Conservation (phyloP, 2,888 invertebrate species). For the Acanthosepion pharaonis region DNA sequence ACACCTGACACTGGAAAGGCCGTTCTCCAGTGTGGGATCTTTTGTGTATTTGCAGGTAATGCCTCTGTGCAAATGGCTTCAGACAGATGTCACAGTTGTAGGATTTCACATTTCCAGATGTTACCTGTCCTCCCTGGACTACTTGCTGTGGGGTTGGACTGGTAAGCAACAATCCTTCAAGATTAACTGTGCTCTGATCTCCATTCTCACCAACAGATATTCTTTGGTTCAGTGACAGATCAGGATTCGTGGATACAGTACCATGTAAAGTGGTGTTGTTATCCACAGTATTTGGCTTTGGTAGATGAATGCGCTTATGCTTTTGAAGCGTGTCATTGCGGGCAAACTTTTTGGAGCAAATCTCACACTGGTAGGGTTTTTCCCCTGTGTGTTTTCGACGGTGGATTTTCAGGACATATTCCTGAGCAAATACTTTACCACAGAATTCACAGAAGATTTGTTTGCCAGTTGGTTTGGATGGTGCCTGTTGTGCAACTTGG, state of each 20-base stretch:
- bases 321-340: slow-evolving; percentile 13
- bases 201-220: slow-evolving; percentile 6
- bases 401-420: slow-evolving; percentile 36
- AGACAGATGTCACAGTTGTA: slow-evolving; percentile 41
- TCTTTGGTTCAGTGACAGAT: not conserved
- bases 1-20: slow-evolving; percentile 42
- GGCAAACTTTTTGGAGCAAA: slow-evolving; percentile 38
- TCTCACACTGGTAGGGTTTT: slow-evolving; percentile 42
- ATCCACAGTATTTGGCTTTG: not conserved
- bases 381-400: slow-evolving; percentile 37
- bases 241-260: not conserved
- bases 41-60: slow-evolving; percentile 42
- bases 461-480: not conserved
- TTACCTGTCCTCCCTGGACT: not conserved
- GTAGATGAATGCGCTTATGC: slow-evolving; percentile 35
- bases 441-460: slow-evolving; percentile 43
- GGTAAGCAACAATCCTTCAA: not conserved
- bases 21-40: slow-evolving; percentile 38
- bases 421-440: slow-evolving; percentile 1
- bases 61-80: slow-evolving; percentile 41
- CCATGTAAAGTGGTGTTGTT: not conserved
- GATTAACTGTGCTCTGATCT: not conserved
- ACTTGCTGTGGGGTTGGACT: not conserved
- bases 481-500: not conserved
- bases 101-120: not conserved